Evolutionary conservation across 1,140 invertebrate genomes (phyloP), one percentile per base, ranked within the genome.

Genomic region (Tetramorium parvispinum): DNA sequence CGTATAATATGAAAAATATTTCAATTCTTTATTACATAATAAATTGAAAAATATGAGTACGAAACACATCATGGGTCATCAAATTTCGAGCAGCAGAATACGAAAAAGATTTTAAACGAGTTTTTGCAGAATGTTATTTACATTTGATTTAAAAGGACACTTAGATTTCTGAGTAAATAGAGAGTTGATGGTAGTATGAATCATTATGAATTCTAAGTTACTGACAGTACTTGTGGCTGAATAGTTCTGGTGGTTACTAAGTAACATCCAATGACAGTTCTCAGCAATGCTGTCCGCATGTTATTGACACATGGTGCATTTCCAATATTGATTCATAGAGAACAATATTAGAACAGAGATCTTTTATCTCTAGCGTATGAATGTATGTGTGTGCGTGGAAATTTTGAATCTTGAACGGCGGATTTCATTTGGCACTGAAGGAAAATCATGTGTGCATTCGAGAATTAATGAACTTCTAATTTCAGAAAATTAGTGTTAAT

Each of bases 311-410:
- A 51, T 18, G 40, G 61, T 6, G 11, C 6, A 49, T 78, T 46
- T 49, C 59, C 59, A 11, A 79, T 79, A 79, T n/a, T 24, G 27
- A 18, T 53, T 53, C 51, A 40, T 65, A 21, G n/a, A 79, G 3
- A 40, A 65, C 7, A 37, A 40, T 79, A 65, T 79, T 63, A n/a
- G 3, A 73, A 11, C 10, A 73, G 7, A 11, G 24, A 59, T 40
- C 1, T 75, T 57, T 37, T 37, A 21, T 53, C 21, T 79, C 24
- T 65, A 61, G 7, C 16, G 32, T 21, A 32, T 4, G 32, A 32
- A 2, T 4, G 32, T 32, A 32, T 4, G 32, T 32, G 27, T 27
- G 1, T 27, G 32, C 32, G 32, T 4, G 3, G 18, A 16, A 3
- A 13, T 78, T 27, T 0, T 18, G n/a, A 24, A 18, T 51, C 40